Base-by-base conservation (phyloP, 1,140 invertebrate genomes). In the Halictus rubicundus region DNA sequence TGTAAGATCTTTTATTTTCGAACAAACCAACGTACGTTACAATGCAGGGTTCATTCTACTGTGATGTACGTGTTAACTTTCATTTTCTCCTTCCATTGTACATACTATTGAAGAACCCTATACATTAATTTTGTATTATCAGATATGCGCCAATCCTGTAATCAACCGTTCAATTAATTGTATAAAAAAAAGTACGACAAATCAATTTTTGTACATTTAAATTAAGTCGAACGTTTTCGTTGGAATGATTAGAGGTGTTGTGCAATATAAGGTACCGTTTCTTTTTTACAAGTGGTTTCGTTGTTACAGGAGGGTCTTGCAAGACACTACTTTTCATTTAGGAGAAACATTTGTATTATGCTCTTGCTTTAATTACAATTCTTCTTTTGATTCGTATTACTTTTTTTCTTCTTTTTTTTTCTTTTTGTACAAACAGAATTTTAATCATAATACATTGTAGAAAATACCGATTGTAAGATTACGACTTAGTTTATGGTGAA, bases 401-500 rank as follows among this genome's bases (percentile, higher is more conserved):
- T 32, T 32, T 32, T 32, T 81, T 85, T 81, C n/a, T 83, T 88
- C 42, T 46, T 80, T 84, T 81, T 82, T 87, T 52, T 52, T 19
- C 10, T 19, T 52, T 52, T 81, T 85, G 83, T 87, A 88, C 79
- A 87, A 86, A 86, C 66, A 84, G 69, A 83, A 85, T 63, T 82
- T 75, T 85, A 69, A 76, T 32, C 60, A 83, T 83, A 86, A 81
- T 84, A 88, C 32, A 72, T 75, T 46, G 81, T 89, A 89, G 85
- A 83, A 77, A 84, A 77, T 83, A 82, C 85, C 75, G 68, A 81
- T 74, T 66, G 10, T 86, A 89, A 87, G 80, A 81, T 79, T 81
- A 68, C 59, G 86, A 75, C 86, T 88, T 87, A 83, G 81, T 88
- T 89, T 88, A 83, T 87, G 87, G 82, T 65, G 82, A 80, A 87